These are phyloP conservation scores for Hipparchia sbordonii DNA, from an alignment of 2,888 invertebrate genomes.

Conservation along the genomic window DNA sequence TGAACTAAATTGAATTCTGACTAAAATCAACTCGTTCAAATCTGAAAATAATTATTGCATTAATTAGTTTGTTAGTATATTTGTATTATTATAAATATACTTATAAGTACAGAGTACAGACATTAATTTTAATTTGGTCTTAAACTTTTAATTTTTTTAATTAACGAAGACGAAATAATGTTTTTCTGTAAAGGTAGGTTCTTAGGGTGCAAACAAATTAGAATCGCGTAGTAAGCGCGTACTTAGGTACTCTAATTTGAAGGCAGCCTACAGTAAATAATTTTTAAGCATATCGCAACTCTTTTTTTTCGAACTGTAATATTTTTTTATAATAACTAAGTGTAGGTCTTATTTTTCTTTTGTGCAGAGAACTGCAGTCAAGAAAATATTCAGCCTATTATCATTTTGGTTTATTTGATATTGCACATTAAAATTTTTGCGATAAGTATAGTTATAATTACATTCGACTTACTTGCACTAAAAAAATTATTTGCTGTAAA, in stretches of 20 bases:
- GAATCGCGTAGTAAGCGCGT: too few species aligned
- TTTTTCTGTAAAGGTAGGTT: conserved; percentile 14
- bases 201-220: too few species aligned
- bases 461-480: not conserved
- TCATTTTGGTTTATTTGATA: not conserved
- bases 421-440: not conserved
- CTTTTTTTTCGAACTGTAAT: not conserved
- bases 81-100: not conserved
- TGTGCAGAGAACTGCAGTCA: not conserved
- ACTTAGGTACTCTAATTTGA: too few species aligned
- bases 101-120: not conserved
- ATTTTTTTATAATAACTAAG: not conserved
- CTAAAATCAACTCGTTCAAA: not conserved
- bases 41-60: not conserved
- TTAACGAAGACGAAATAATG: not conserved
- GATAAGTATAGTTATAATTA: too few species aligned
- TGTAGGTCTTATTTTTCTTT: too few species aligned
- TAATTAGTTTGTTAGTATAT: not conserved
- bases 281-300: conserved; percentile 5
- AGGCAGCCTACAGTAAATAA: not conserved
- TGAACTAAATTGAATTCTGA: not conserved
- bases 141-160: not conserved
- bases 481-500: not conserved
- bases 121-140: not conserved
- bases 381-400: not conserved